Base-by-base conservation (phyloP, 1,140 invertebrate genomes). In the Rhopalosiphum maidis region DNA sequence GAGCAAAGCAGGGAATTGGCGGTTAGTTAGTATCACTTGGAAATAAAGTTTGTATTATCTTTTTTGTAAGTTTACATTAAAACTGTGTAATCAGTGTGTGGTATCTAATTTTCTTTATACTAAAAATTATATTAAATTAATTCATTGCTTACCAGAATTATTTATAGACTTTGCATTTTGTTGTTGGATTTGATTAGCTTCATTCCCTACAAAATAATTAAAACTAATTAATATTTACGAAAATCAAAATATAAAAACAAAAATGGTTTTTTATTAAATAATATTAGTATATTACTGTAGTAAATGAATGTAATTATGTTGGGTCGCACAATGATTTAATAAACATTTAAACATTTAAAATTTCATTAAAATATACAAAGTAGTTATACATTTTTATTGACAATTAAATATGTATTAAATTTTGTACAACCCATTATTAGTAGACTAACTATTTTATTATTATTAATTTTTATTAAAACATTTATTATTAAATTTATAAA, bases 1-100 rank as follows among this genome's bases (percentile, higher is more conserved):
- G 48, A 93, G 77, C 77, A 41, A 93, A 93, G 91, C 91, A 85
- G 82, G 91, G 37, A 85, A 93, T 85, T 51, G 90, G 60, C n/a
- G n/a, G 30, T 41, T 41, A 37, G 15, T 41, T 93, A 54, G 2
- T 93, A 54, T 55, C 2, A 92, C 8, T 93, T 93, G 91, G 48
- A 86, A 86, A 30, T 54, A 86, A 30, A 5, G 11, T 85, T 41
- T 54, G 15, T 91, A 83, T 92, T 37, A 92, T 35, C 68, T 37
- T 77, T 91, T 82, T 77, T 46, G 90, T 41, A 91, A 82, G 90
- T 82, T 82, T 48, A 48, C 46, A 46, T 92, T 51, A 48, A 41
- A 82, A 92, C 68, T 82, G 41, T n/a, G 30, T 77, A 77, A 77
- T n/a, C 8, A n/a, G 15, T 35, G 41, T 83, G 48, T 48, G 8